Conservation (phyloP, 1,140 invertebrate species). For the Medauroidea extradentata region DNA sequence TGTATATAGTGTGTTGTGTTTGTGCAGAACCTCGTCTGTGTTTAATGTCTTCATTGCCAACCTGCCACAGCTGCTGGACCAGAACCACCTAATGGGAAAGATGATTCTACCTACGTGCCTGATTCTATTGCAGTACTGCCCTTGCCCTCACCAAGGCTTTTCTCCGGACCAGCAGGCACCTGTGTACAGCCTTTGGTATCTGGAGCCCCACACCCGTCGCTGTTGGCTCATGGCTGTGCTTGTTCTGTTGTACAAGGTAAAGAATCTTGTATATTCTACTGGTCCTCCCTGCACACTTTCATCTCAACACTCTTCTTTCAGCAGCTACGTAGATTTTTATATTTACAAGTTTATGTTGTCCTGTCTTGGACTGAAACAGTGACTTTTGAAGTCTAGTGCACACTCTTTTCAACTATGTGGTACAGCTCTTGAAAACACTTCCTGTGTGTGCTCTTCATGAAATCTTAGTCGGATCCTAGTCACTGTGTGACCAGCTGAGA, state of each 20-base stretch:
- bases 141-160: constrained; percentile 38
- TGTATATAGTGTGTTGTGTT: too few species aligned
- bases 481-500: too few species aligned
- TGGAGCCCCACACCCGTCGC: constrained; percentile 77
- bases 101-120: constrained; percentile 80
- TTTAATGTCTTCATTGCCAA: constrained; percentile 95
- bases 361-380: too few species aligned
- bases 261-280: constrained; percentile 62
- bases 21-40: constrained; percentile 63
- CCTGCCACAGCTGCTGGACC: constrained; percentile 87
- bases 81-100: constrained; percentile 88
- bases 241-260: constrained; percentile 95
- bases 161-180: constrained; percentile 51
- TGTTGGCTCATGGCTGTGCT: constrained; percentile 91
- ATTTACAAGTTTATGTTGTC: too few species aligned
- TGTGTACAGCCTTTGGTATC: constrained; percentile 79
- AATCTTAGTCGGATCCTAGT: too few species aligned
- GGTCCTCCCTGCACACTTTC: constrained; percentile 76
- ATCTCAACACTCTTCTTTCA: too few species aligned
- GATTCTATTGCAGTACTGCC: constrained; percentile 80
- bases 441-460: too few species aligned
- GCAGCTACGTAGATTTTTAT: too few species aligned
- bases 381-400: too few species aligned
- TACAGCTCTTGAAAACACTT: too few species aligned
- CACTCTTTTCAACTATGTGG: too few species aligned